Conservation (phyloP, 2,797 vertebrate species). For the Karalla daura region DNA sequence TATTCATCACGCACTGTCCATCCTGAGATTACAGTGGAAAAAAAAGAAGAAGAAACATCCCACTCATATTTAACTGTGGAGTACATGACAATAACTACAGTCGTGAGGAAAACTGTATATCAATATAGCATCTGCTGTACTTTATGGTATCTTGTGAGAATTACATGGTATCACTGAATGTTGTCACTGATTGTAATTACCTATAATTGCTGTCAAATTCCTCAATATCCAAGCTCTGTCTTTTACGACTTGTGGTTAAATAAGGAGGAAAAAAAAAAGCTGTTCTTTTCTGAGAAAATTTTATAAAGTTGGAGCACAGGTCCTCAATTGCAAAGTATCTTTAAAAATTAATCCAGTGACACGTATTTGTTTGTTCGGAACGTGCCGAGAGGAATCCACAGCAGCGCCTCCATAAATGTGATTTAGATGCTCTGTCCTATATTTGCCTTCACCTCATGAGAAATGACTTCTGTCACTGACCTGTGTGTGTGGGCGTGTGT, state of each 20-base stretch:
- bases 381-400: constrained; percentile 5
- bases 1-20: constrained; percentile 27
- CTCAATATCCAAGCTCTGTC: constrained; percentile 38
- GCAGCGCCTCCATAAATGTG: constrained; percentile 37
- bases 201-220: constrained; percentile 49
- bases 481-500: too few species aligned
- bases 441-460: constrained; percentile 39
- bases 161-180: constrained; percentile 53
- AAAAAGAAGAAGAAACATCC: not conserved
- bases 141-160: constrained; percentile 49
- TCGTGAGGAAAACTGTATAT: constrained; percentile 38
- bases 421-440: constrained; percentile 45
- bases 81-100: constrained; percentile 25
- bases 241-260: constrained; percentile 31
- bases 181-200: constrained; percentile 64
- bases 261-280: constrained; percentile 16
- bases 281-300: constrained; percentile 38
- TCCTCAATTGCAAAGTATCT: constrained; percentile 4
- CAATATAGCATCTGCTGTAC: constrained; percentile 50
- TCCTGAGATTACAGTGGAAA: constrained; percentile 22
- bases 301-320: constrained; percentile 15
- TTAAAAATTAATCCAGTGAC: constrained; percentile 17
- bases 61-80: constrained; percentile 26
- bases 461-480: constrained; percentile 44
- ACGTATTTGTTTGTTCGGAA: constrained; percentile 34